Evolutionary conservation across 2,113 vertebrate species (phyloP).

Genomic region (Thomomys bottae): DNA sequence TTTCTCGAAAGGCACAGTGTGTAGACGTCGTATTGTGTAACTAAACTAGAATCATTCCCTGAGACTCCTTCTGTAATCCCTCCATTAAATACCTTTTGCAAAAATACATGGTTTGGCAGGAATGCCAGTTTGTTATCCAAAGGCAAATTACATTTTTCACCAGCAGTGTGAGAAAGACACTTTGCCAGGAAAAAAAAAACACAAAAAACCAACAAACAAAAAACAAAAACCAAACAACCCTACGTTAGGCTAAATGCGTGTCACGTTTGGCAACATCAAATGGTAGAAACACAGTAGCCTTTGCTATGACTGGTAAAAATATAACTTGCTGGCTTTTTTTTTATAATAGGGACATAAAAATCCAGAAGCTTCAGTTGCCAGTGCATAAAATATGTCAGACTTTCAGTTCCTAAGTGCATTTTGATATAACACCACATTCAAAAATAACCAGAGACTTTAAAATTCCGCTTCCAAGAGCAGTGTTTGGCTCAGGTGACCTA

Average conservation of each 20-base stretch:
- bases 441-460: slow-evolving; percentile 10
- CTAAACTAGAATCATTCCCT: neutral
- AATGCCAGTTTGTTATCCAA: slow-evolving; percentile 4
- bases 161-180: neutral
- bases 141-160: slow-evolving; percentile 9
- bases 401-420: slow-evolving; percentile 15
- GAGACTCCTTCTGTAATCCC: neutral
- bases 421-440: slow-evolving; percentile 19
- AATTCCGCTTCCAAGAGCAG: slow-evolving; percentile 60
- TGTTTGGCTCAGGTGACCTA: slow-evolving; percentile 54
- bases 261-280: neutral
- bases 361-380: neutral
- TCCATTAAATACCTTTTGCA: slow-evolving; percentile 19
- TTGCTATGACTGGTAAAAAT: neutral
- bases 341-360: neutral
- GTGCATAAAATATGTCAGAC: neutral
- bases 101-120: neutral
- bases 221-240: neutral
- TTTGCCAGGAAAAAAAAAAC: slow-evolving; percentile 8
- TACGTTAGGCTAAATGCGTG: neutral
- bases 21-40: neutral
- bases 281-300: neutral
- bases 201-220: too few species aligned
- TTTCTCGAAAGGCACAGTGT: neutral
- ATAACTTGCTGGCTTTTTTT: neutral